A percentile compares a stretch with the other conserved stretches of the same genome.
Evolutionary conservation across 2,888 invertebrate genomes (phyloP).

Genomic region (Philonicus albiceps): DNA sequence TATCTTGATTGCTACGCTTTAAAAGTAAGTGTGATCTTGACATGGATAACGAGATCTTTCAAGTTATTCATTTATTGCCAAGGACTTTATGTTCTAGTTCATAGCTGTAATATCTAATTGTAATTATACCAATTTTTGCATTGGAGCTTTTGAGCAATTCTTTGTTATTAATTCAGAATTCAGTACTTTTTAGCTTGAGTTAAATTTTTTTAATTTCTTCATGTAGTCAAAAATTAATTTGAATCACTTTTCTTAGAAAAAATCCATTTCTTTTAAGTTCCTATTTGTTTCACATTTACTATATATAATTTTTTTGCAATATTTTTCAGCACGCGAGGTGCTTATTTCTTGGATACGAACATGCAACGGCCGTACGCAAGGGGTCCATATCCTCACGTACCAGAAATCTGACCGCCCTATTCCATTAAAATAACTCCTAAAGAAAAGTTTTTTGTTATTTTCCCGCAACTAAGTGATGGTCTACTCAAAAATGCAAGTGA

Average conservation of each 20-base stretch:
- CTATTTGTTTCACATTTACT: background rate
- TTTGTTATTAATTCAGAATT: background rate
- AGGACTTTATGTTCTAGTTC: background rate
- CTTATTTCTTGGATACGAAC: conserved; percentile 58
- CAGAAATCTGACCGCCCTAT: background rate
- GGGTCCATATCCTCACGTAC: background rate
- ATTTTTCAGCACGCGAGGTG: conserved; percentile 54
- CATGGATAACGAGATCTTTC: background rate
- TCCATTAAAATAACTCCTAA: background rate
- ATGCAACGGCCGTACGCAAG: conserved; percentile 54
- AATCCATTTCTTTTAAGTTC: background rate
- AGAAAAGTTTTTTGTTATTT: background rate
- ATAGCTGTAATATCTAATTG: background rate
- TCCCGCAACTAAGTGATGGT: background rate
- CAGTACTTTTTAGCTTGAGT: background rate
- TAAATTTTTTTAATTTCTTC: no score
- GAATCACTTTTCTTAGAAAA: no score
- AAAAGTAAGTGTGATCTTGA: background rate
- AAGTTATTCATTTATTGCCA: background rate
- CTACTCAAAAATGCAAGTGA: background rate
- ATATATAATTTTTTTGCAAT: background rate
- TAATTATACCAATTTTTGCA: background rate
- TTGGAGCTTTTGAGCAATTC: background rate
- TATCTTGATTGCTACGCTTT: background rate
- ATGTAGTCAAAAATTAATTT: no score